Conservation (phyloP, 2,888 invertebrate genomes). For the Megaustenia siamemsis region DNA sequence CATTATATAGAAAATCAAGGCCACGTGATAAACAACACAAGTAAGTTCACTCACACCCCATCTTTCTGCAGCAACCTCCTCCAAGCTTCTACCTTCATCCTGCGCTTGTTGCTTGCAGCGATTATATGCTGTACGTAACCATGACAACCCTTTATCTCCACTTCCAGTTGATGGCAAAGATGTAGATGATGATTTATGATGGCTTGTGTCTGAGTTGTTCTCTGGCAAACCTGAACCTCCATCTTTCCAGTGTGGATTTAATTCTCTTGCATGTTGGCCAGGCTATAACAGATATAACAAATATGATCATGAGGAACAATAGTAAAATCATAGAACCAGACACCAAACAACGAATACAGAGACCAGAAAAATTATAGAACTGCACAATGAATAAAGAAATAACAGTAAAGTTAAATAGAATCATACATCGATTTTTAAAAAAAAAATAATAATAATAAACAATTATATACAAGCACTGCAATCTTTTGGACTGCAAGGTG, state of each 20-base stretch:
- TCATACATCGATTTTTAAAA: too few species aligned
- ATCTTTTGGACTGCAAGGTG: too few species aligned
- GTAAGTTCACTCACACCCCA: constrained; percentile 81
- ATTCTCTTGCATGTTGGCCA: constrained; percentile 87
- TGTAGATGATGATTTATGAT: background rate
- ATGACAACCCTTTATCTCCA: constrained; percentile 82
- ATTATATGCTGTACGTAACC: constrained; percentile 82
- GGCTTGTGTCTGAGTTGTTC: constrained; percentile 57
- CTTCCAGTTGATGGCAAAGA: constrained; percentile 68
- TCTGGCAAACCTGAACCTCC: constrained; percentile 91
- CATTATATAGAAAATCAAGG: too few species aligned
- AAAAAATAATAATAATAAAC: background rate
- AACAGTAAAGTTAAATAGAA: too few species aligned
- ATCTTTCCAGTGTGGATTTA: constrained; percentile 95
- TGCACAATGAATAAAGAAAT: too few species aligned
- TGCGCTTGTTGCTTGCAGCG: constrained; percentile 83
- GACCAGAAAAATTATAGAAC: background rate
- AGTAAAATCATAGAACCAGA: too few species aligned
- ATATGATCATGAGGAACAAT: too few species aligned
- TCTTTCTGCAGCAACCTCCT: constrained; percentile 83
- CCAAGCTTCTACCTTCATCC: constrained; percentile 82
- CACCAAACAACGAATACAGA: background rate
- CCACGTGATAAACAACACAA: too few species aligned
- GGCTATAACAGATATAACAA: constrained; percentile 80
- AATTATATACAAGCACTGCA: background rate